These are phyloP conservation scores for Himalopsyche anomala DNA, from an alignment of 2,888 invertebrate species.

Conservation along the genomic window DNA sequence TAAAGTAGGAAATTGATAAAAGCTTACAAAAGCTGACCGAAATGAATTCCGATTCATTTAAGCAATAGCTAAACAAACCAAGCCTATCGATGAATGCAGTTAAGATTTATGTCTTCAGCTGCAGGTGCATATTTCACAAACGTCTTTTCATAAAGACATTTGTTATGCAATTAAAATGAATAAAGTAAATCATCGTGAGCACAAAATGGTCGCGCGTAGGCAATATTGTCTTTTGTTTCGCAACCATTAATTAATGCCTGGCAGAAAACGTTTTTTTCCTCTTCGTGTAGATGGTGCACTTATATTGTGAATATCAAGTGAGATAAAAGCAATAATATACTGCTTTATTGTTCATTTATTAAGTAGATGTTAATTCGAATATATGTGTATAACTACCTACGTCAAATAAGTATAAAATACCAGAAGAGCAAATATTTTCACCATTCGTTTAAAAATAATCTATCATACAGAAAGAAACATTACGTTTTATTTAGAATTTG, in stretches of 20 bases:
- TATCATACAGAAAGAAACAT: too few relatives aligned
- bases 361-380: background rate
- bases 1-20: background rate
- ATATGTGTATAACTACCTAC: background rate
- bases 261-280: background rate
- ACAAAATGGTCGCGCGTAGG: constrained; percentile 16
- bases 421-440: too few relatives aligned
- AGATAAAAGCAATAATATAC: background rate
- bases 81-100: constrained; percentile 38
- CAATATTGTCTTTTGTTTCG: constrained; percentile 39
- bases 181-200: constrained; percentile 31
- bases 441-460: too few relatives aligned
- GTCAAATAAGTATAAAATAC: too few relatives aligned
- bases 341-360: background rate
- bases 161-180: constrained; percentile 40
- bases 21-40: constrained; percentile 14
- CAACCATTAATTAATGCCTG: constrained; percentile 21
- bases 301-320: background rate
- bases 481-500: too few relatives aligned
- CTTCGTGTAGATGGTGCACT: background rate
- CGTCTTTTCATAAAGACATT: constrained; percentile 40
- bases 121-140: constrained; percentile 42
- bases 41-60: constrained; percentile 17
- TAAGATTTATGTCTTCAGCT: constrained; percentile 2
- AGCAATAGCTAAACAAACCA: constrained; percentile 5